Conservation (phyloP, 2,888 invertebrate genomes). For the Chrysodeixis includens region DNA sequence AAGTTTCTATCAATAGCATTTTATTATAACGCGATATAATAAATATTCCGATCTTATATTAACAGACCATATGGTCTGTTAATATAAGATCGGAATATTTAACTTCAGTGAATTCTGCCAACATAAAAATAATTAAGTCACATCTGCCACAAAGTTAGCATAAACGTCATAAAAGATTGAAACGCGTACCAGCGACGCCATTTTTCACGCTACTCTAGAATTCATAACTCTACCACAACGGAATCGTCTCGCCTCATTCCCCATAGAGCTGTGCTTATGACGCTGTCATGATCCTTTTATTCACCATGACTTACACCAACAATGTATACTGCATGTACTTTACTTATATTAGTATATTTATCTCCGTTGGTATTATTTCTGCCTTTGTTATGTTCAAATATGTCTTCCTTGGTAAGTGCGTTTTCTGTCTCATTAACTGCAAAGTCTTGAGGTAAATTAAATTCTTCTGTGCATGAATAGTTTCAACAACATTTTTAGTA, state of each 20-base stretch:
- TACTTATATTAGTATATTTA: conserved; percentile 2
- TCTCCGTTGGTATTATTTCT: not conserved
- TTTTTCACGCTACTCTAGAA: conserved; percentile 79
- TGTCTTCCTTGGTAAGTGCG: not conserved
- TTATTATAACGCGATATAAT: no score
- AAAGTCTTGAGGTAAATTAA: not conserved
- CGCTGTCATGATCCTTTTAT: conserved; percentile 67
- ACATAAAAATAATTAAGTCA: conserved; percentile 36
- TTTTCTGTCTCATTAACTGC: not conserved
- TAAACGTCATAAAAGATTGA: conserved; percentile 41
- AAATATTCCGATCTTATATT: no score
- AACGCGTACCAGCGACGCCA: conserved; percentile 47
- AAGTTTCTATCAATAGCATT: no score
- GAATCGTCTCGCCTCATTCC: conserved; percentile 63
- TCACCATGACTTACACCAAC: conserved; percentile 60
- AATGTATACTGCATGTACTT: not conserved
- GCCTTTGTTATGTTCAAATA: not conserved
- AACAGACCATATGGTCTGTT: no score
- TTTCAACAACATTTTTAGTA: not conserved
- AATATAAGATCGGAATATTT: no score
- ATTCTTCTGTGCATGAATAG: not conserved
- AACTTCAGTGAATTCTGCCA: not conserved
- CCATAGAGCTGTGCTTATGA: conserved; percentile 72
- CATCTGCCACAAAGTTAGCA: conserved; percentile 21
- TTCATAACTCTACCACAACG: conserved; percentile 79